A percentile compares a stretch with the other conserved stretches of the same genome.
These are phyloP conservation scores for Eolophus roseicapilla DNA, from an alignment of 2,113 vertebrate species.

Conservation along the genomic window DNA sequence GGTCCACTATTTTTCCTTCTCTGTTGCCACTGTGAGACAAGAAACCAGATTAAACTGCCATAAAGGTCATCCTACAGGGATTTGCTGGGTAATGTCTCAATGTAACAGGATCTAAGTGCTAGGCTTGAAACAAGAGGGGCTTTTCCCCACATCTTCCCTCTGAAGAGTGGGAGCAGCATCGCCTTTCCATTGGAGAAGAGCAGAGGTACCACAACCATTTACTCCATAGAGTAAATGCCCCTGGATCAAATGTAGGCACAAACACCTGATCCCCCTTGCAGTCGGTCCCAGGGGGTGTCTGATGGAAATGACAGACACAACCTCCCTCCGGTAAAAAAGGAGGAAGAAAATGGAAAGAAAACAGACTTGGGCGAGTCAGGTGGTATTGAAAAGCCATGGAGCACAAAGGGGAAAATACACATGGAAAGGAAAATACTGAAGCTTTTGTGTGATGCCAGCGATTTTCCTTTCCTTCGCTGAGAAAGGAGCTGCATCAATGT, in stretches of 20 bases:
- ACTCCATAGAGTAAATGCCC: rapidly evolving
- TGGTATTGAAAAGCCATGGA: neutral
- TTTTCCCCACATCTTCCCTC: neutral
- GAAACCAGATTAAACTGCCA: rapidly evolving
- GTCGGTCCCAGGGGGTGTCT: rapidly evolving
- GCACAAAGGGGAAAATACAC: conserved; percentile 1
- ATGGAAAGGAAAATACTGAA: neutral
- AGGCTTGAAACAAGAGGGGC: neutral
- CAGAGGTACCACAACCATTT: neutral
- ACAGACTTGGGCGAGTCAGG: neutral
- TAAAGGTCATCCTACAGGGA: neutral
- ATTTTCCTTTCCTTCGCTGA: conserved; percentile 10
- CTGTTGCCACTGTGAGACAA: neutral
- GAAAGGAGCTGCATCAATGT: neutral
- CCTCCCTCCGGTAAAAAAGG: no score
- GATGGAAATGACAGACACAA: neutral
- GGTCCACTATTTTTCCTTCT: neutral
- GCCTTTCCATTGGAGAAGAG: neutral
- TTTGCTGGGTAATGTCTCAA: neutral
- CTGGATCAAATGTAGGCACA: neutral
- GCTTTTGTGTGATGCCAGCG: conserved; percentile 29
- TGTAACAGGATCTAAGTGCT: neutral
- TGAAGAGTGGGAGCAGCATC: neutral
- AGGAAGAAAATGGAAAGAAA: neutral
- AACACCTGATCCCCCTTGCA: rapidly evolving